Evolutionary conservation across 2,797 vertebrate species (phyloP).

Genomic region (Chaunax sp.): DNA sequence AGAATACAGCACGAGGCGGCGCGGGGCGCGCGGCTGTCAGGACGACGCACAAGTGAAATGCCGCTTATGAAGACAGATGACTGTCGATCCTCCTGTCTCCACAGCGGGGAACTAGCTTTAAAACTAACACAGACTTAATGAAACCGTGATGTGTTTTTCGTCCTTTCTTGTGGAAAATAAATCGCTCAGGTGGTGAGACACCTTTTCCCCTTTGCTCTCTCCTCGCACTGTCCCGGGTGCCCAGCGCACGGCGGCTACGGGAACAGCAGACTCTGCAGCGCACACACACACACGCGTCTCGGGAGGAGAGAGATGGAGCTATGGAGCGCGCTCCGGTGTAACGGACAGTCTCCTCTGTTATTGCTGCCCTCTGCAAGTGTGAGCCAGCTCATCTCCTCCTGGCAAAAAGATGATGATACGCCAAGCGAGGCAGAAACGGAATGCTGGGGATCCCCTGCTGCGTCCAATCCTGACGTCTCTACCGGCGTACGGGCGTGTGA

Average conservation of each 20-base stretch:
- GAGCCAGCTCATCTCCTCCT: conserved; percentile 69
- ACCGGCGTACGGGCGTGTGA: conserved; percentile 4
- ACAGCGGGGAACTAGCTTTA: neutral
- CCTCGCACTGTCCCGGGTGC: conserved; percentile 30
- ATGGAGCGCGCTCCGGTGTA: conserved; percentile 24
- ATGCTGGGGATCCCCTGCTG: conserved; percentile 77
- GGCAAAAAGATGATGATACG: conserved; percentile 68
- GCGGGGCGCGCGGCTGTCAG: conserved; percentile 28
- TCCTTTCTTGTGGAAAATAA: neutral
- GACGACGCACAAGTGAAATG: conserved; percentile 19
- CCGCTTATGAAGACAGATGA: neutral
- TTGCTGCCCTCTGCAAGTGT: conserved; percentile 55
- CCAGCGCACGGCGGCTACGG: conserved; percentile 8
- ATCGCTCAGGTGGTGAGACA: neutral
- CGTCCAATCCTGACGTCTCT: conserved; percentile 77
- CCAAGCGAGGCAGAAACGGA: conserved; percentile 70
- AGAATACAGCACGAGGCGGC: neutral
- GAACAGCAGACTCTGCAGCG: neutral
- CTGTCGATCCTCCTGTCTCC: neutral
- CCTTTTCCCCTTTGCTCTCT: conserved; percentile 22
- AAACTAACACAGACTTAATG: conserved; percentile 15
- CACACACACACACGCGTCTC: neutral
- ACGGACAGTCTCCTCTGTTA: conserved; percentile 41
- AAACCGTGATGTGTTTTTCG: neutral
- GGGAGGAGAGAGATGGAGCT: conserved; percentile 1